Base-by-base conservation (phyloP, 2,797 vertebrate genomes). In the Hoplostethus atlanticus region DNA sequence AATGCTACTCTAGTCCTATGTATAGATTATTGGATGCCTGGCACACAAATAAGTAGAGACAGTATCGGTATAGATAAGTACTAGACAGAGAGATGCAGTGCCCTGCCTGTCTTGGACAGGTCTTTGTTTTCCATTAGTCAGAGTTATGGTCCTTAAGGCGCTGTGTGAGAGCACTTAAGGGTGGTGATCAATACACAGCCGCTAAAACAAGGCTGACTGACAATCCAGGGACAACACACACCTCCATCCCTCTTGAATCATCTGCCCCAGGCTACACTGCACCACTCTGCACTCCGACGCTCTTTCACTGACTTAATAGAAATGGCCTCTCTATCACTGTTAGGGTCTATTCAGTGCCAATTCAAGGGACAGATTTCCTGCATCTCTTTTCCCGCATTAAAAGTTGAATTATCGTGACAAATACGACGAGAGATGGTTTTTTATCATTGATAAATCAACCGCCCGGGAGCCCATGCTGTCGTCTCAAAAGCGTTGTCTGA, bases 91-190 rank as follows among this genome's bases (percentile, higher is more conserved):
- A 81, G 83, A 84, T 60, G 65, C 79, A 80, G 73, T 76, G 76
- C 84, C 81, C 80, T 64, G 74, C 59, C 72, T 72, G 74, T 82
- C 86, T 88, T 89, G 85, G 86, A 86, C 84, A 31, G 62, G 83
- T 77, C 85, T 92, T 87, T 87, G 88, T 90, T 93, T 91, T 90
- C 92, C 89, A 92, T 93, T 94, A 91, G 91, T 84, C 76, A 87
- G 90, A 92, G 89, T 92, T 92, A 94, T 91, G 73, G 83, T 82
- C 73, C 74, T 81, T 60, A 62, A 81, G 90, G 86, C 82, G 58
- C 80, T 85, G 84, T 77, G 76, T 67, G 87, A 86, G 87, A 91
- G 90, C 88, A 87, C 89, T 93, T 92, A 91, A 89, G 79, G 76
- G 66, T 81, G 80, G 89, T 86, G 88, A 94, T 93, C 94, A 93